A percentile compares a stretch with the other conserved stretches of the same genome.
These are phyloP conservation scores for Trematocara zebra DNA, from an alignment of 2,113 vertebrate genomes.

Conservation along the genomic window DNA sequence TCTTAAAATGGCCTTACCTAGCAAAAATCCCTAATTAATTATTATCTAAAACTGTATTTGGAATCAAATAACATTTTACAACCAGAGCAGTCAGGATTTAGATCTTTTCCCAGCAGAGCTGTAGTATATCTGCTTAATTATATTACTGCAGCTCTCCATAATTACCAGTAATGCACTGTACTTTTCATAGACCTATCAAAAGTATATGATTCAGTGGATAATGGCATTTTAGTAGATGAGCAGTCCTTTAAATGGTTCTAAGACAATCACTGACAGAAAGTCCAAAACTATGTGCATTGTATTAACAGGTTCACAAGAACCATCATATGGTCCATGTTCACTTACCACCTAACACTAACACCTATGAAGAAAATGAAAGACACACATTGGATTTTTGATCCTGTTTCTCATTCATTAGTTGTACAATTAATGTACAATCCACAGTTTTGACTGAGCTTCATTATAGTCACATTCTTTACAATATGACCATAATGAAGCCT, in stretches of 20 bases:
- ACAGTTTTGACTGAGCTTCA: background rate
- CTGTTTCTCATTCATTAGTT: background rate
- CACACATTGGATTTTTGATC: background rate
- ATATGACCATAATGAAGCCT: background rate
- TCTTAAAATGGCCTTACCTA: background rate
- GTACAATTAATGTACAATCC: background rate
- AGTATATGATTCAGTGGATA: background rate
- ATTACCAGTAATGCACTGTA: background rate
- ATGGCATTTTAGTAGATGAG: background rate
- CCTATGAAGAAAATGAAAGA: background rate
- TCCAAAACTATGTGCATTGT: background rate
- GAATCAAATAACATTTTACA: background rate
- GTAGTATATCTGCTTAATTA: background rate
- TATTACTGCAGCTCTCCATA: background rate
- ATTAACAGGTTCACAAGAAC: background rate
- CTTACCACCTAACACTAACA: background rate
- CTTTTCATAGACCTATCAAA: background rate
- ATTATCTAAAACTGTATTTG: background rate
- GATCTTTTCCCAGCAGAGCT: background rate
- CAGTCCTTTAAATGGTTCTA: background rate
- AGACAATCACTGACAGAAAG: background rate
- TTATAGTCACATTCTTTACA: background rate
- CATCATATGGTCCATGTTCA: background rate
- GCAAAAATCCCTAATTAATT: background rate
- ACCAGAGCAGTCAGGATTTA: background rate